Percentiles rank a stretch among this genome's conserved stretches.
These are phyloP conservation scores for Acronicta leporina DNA, from an alignment of 2,888 invertebrate genomes.

Conservation along the genomic window DNA sequence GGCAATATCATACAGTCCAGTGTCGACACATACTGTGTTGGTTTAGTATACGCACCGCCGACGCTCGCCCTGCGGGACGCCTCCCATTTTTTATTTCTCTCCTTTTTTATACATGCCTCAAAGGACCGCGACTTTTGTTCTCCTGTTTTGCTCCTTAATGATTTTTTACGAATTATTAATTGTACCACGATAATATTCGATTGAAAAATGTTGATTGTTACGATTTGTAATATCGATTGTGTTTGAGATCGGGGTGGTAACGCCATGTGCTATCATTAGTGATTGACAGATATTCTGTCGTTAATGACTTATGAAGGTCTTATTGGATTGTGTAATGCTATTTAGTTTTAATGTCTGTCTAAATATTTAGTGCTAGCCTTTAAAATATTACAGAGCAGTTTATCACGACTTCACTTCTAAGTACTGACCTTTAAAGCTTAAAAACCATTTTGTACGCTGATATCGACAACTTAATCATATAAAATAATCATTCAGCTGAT, in stretches of 20 bases:
- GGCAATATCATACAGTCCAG: constrained; percentile 66
- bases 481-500: too few species aligned
- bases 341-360: constrained; percentile 21
- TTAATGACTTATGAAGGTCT: constrained; percentile 50
- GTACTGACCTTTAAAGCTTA: constrained; percentile 18
- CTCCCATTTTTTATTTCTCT: constrained; percentile 68
- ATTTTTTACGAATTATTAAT: constrained; percentile 88
- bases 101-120: constrained; percentile 80
- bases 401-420: constrained; percentile 23
- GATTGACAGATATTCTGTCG: constrained; percentile 51
- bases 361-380: constrained; percentile 16
- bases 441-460: background rate
- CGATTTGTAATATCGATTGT: constrained; percentile 70
- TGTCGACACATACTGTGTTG: constrained; percentile 84
- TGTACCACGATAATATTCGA: constrained; percentile 82
- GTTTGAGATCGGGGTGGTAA: constrained; percentile 58
- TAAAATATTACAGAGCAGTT: constrained; percentile 20
- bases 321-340: constrained; percentile 39
- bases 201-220: constrained; percentile 84
- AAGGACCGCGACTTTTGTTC: constrained; percentile 88
- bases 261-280: constrained; percentile 58
- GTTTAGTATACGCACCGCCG: constrained; percentile 74
- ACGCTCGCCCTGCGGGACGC: constrained; percentile 76
- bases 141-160: constrained; percentile 86
- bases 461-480: too few species aligned